Evolutionary conservation across 2,888 invertebrate genomes (phyloP).

Genomic region (Anthoptus insignis): DNA sequence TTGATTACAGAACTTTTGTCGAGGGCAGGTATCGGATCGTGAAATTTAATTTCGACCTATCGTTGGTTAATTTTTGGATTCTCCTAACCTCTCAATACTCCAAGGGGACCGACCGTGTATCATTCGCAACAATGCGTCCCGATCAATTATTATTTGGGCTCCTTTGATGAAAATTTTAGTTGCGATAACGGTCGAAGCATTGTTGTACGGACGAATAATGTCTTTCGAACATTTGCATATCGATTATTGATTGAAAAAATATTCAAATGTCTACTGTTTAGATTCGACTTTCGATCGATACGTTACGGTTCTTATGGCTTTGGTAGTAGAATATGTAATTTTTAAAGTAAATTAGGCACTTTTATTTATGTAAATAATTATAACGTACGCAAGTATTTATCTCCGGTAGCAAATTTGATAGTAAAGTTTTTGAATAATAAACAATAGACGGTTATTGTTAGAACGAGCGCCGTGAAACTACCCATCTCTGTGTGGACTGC

Average conservation of each 20-base stretch:
- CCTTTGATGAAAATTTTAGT: slow-evolving; percentile 84
- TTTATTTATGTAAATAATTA: slow-evolving; percentile 44
- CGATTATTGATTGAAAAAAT: slow-evolving; percentile 86
- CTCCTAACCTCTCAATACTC: slow-evolving; percentile 72
- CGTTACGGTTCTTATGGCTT: slow-evolving; percentile 80
- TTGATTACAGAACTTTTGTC: slow-evolving; percentile 84
- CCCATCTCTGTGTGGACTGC: slow-evolving; percentile 72
- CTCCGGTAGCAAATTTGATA: slow-evolving; percentile 56
- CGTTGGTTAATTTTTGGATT: slow-evolving; percentile 86
- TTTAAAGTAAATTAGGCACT: slow-evolving; percentile 63
- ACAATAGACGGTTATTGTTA: slow-evolving; percentile 64
- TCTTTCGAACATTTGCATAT: slow-evolving; percentile 80
- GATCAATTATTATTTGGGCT: slow-evolving; percentile 85
- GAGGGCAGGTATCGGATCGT: slow-evolving; percentile 84
- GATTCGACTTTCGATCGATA: slow-evolving; percentile 75
- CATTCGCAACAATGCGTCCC: slow-evolving; percentile 78
- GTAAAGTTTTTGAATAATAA: slow-evolving; percentile 63
- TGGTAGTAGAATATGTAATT: slow-evolving; percentile 56
- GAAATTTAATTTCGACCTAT: slow-evolving; percentile 85
- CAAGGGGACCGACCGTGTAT: slow-evolving; percentile 71
- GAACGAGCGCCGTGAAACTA: slow-evolving; percentile 68
- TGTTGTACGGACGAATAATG: slow-evolving; percentile 73
- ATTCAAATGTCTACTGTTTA: slow-evolving; percentile 79
- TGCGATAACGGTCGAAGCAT: slow-evolving; percentile 82
- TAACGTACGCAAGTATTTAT: slow-evolving; percentile 55